Evolutionary conservation across 1,140 invertebrate genomes (phyloP).

Genomic region (Trichonephila clavipes): DNA sequence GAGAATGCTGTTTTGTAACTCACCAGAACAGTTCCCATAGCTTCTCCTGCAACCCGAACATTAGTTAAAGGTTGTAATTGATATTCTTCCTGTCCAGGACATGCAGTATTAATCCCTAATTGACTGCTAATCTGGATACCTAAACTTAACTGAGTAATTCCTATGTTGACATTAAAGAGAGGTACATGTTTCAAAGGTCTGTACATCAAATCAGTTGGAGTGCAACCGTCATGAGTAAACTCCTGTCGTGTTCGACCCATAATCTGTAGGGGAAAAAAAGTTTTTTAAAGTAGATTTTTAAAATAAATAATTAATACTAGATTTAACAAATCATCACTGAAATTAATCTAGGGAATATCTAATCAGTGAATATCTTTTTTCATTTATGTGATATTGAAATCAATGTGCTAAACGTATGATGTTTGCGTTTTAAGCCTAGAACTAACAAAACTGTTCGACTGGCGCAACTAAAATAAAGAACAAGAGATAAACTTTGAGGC

Average conservation of each 20-base stretch:
- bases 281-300: no score
- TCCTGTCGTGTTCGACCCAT: slow-evolving; percentile 63
- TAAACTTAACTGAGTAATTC: slow-evolving; percentile 65
- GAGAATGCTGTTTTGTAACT: not conserved
- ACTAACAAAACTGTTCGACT: no score
- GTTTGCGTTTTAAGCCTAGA: no score
- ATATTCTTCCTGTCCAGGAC: not conserved
- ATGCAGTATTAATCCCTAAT: slow-evolving; percentile 43
- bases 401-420: no score
- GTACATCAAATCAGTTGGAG: slow-evolving; percentile 55
- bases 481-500: no score
- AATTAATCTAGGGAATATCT: no score
- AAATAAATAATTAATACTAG: no score
- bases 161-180: slow-evolving; percentile 75
- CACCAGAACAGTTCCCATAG: slow-evolving; percentile 61
- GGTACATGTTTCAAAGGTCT: slow-evolving; percentile 74
- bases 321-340: no score
- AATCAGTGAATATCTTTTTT: no score
- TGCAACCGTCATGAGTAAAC: slow-evolving; percentile 63
- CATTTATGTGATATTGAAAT: no score
- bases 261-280: not conserved
- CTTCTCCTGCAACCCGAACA: slow-evolving; percentile 74
- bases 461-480: no score
- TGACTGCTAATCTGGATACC: slow-evolving; percentile 74
- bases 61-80: slow-evolving; percentile 51